phyloP scores from a whole-genome alignment of 1,140 invertebrate species.

The Aricia agestis region DNA sequence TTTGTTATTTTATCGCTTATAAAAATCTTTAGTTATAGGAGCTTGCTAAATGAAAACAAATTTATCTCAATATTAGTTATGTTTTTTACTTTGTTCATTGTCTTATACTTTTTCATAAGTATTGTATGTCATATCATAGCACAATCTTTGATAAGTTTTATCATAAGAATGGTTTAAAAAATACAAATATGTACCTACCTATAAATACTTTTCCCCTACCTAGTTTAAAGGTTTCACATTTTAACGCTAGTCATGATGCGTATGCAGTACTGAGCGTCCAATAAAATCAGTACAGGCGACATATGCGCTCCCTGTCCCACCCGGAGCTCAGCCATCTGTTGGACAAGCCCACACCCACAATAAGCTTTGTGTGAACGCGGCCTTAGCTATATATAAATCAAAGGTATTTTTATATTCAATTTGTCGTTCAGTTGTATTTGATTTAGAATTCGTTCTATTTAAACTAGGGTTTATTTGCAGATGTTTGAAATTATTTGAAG shows the following conservation, averaged over 20 bases:
- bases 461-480: not conserved
- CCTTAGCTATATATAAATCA: constrained; percentile 27
- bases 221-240: not conserved
- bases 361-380: constrained; percentile 38
- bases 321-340: constrained; percentile 50
- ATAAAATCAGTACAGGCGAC: constrained; percentile 44
- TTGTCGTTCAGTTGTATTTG: not conserved
- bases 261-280: constrained; percentile 52
- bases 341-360: constrained; percentile 44
- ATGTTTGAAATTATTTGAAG: not conserved
- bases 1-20: not conserved
- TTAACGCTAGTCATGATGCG: constrained; percentile 39
- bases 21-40: not conserved
- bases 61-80: not conserved
- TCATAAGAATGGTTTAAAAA: too few species aligned
- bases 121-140: too few species aligned
- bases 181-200: not conserved
- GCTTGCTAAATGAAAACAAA: not conserved
- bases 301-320: constrained; percentile 54
- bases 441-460: not conserved
- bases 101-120: too few species aligned
- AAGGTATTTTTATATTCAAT: constrained; percentile 9
- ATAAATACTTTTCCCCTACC: not conserved
- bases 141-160: too few species aligned
- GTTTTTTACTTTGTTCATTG: too few species aligned